Evolutionary conservation across 53 echinoderm and acorn worm genomes (phyloP).

Genomic region (Antedon mediterranea): DNA sequence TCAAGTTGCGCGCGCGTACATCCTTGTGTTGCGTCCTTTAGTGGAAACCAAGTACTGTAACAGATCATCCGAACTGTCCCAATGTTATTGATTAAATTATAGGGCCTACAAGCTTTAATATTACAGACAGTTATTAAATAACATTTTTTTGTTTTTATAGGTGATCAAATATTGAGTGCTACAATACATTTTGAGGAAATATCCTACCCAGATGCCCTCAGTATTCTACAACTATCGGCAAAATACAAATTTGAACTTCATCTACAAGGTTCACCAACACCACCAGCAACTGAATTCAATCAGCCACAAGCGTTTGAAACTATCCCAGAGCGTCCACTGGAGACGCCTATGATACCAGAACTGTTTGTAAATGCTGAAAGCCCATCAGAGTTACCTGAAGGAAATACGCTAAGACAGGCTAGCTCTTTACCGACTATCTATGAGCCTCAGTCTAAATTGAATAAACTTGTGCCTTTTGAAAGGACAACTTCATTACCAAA

Average conservation of each 20-base stretch:
- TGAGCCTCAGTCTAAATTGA: neutral
- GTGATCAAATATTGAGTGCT: neutral
- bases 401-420: neutral
- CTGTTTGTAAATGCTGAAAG: neutral
- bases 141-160: neutral
- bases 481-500: neutral
- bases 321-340: neutral
- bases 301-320: neutral
- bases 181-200: neutral
- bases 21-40: too few relatives aligned
- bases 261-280: neutral
- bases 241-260: neutral
- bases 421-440: neutral
- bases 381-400: neutral
- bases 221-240: neutral
- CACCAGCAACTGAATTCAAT: neutral
- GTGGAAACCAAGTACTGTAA: too few relatives aligned
- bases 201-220: neutral
- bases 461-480: neutral
- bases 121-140: too few relatives aligned
- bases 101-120: too few relatives aligned
- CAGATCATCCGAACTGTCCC: too few relatives aligned
- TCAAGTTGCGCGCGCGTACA: too few relatives aligned
- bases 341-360: neutral
- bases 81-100: too few relatives aligned